Evolutionary conservation across 2,888 invertebrate genomes (phyloP).

Genomic region (Drosophila prostipennis): DNA sequence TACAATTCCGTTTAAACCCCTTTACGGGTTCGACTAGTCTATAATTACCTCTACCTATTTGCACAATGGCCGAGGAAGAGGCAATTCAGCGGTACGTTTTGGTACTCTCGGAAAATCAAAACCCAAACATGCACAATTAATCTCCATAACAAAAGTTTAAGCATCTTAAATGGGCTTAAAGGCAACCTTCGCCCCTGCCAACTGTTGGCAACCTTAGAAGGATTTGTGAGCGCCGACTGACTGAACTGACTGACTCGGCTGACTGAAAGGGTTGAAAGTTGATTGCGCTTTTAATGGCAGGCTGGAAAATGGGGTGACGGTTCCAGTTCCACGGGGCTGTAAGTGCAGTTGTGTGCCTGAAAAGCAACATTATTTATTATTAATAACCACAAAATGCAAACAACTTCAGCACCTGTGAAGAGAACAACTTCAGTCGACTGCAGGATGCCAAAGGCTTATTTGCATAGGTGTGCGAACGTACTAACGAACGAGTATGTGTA

Average conservation of each 20-base stretch:
- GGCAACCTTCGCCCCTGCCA: constrained; percentile 19
- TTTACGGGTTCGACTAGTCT: constrained; percentile 35
- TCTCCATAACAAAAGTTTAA: constrained; percentile 71
- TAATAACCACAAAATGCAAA: constrained; percentile 77
- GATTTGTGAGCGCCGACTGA: constrained; percentile 43
- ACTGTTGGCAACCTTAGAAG: constrained; percentile 52
- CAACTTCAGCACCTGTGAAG: constrained; percentile 54
- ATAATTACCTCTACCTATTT: constrained; percentile 66
- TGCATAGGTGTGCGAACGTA: constrained; percentile 14
- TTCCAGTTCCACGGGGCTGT: not conserved
- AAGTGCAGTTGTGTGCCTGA: constrained; percentile 47
- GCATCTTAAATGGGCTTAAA: constrained; percentile 70
- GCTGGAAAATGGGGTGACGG: not conserved
- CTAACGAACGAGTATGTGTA: not conserved
- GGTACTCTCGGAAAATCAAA: constrained; percentile 26
- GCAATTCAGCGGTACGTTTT: not conserved
- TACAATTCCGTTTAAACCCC: constrained; percentile 28
- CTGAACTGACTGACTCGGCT: not conserved
- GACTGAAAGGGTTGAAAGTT: constrained; percentile 61
- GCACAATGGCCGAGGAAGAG: constrained; percentile 14
- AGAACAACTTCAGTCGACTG: constrained; percentile 29
- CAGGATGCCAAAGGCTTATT: constrained; percentile 34
- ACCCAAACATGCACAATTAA: constrained; percentile 62
- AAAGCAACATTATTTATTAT: constrained; percentile 79
- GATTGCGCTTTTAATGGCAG: constrained; percentile 75